Base-by-base conservation (phyloP, 2,888 invertebrate genomes). In the Auanema sp. region DNA sequence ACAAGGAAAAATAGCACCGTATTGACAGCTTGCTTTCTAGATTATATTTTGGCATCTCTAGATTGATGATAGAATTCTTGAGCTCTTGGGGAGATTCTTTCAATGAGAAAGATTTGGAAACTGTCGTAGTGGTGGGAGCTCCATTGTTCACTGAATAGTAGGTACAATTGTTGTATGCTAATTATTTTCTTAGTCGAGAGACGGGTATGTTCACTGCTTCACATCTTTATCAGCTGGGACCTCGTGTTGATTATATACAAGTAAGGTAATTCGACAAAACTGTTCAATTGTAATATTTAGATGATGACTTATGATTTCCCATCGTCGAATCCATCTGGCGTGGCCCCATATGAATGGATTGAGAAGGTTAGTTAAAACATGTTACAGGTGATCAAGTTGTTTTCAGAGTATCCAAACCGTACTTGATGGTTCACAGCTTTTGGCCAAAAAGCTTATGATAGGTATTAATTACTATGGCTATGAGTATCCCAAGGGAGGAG, bases 1-100 rank as follows among this genome's bases (percentile, higher is more conserved):
- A 86, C 91, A 76, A 87, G 92, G 49, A 84, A 84, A 63, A 72
- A 85, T 57, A 80, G 57, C 24, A 6, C 40, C 16, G 57, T 57
- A 33, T 5, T 33, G 8, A 33, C 8, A 21, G 6, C 14, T 16
- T 5, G 10, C 1, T 58, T 18, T n/a, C n/a, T n/a, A n/a, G n/a
- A n/a, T n/a, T n/a, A n/a, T n/a, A n/a, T 14, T 53, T n/a, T 40
- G 10, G 33, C 10, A n/a, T 25, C 52, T 64, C 54, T 55, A 60
- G 65, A 44, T 14, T 23, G n/a, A 18, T 62, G 14, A 57, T 65
- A 12, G 70, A 74, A 42, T 57, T 77, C 42, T 44, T 72, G 47
- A 67, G 64, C 50, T 54, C 43, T 14, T 77, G 71, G 69, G 65
- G 68, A 14, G 62, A 67, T 18, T 59, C 58, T 18, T 73, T 77